Base-by-base conservation (phyloP, 2,888 invertebrate species). In the Lysandra coridon region DNA sequence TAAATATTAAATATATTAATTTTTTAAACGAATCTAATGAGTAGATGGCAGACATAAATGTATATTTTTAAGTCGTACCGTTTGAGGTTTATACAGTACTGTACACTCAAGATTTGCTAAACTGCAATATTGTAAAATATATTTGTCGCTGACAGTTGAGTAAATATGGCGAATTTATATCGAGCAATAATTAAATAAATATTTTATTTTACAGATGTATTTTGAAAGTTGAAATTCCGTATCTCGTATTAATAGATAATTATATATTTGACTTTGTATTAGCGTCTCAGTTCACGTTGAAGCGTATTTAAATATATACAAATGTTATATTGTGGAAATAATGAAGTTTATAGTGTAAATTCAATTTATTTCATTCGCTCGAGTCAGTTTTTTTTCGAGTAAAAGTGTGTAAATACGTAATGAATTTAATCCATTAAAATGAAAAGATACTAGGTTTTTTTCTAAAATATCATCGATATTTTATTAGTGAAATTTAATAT, bases 161-260 rank as follows among this genome's bases (percentile, higher is more conserved):
- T 69, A 37, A 69, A 69, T 64, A 10, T 14, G 69, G 69, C 69
- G 69, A 69, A 69, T 69, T 69, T 69, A 69, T 69, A 69, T 76
- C 14, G 53, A 76, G 76, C 76, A 76, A 76, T 76, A 76, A 75
- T 75, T 12, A 75, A 33, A 76, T 53, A 76, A 17, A 76, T 76
- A 76, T 76, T 76, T 76, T 76, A 76, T 49, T 57, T 57, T 76
- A 76, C 57, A 76, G 57, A 76, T 57, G 53, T 76, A 76, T 76
- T 76, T 76, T 76, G 17, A 53, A 76, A 76, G 49, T 76, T 76
- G 33, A 76, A 76, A 76, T 57, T 76, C 53, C 17, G 53, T 49
- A 53, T 33, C 76, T 2, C 57, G 49, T 75, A 14, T n/a, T 74
- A 44, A 5, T 23, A 49, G 30, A 17, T n/a, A 76, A 76, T 76